Conservation (phyloP, 2,888 invertebrate species). For the Volucella zonaria region DNA sequence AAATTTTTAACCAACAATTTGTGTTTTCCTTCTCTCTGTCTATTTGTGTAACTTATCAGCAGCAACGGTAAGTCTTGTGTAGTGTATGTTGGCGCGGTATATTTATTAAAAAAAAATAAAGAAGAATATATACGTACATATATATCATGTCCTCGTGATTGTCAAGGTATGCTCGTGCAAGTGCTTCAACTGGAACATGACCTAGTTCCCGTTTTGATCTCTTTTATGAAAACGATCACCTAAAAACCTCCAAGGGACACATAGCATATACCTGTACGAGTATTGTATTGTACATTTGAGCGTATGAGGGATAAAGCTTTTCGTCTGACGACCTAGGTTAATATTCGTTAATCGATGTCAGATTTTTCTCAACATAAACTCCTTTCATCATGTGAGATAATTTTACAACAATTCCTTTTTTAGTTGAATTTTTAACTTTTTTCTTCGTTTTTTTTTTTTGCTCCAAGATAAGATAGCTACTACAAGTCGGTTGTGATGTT, state of each 20-base stretch:
- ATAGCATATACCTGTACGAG: too few relatives aligned
- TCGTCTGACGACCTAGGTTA: constrained; percentile 54
- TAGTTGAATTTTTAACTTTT: too few relatives aligned
- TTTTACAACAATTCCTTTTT: too few relatives aligned
- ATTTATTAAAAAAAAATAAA: too few relatives aligned
- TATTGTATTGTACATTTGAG: background rate
- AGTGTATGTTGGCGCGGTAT: too few relatives aligned
- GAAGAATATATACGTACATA: too few relatives aligned
- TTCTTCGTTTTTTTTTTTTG: background rate
- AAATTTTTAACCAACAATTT: background rate
- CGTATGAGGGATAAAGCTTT: background rate
- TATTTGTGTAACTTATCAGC: constrained; percentile 4
- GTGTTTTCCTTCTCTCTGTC: constrained; percentile 15
- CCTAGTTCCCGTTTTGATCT: constrained; percentile 39
- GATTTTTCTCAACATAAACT: background rate
- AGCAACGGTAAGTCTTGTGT: too few relatives aligned
- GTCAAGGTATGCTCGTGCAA: constrained; percentile 16
- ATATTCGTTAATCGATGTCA: constrained; percentile 46
- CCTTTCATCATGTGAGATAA: background rate
- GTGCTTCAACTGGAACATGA: constrained; percentile 32
- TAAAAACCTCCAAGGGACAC: too few relatives aligned
- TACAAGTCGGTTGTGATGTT: too few relatives aligned
- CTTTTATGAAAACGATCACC: background rate
- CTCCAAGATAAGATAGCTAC: constrained; percentile 9
- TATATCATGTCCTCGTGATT: background rate